Base-by-base conservation (phyloP, 1,140 invertebrate species). In the Trichogramma pretiosum region DNA sequence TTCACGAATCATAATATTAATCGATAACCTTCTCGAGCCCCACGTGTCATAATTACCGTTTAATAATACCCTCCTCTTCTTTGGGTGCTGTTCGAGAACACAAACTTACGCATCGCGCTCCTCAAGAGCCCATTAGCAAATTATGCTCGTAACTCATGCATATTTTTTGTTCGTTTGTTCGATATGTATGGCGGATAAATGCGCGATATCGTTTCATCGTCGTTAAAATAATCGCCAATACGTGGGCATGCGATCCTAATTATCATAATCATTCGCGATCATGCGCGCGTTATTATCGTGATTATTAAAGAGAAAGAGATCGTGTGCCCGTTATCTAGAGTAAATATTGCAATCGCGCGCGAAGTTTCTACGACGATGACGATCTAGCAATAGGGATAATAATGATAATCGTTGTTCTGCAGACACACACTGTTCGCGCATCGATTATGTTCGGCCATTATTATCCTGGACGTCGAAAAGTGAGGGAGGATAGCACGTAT, bases 231-330 rank as follows among this genome's bases (percentile, higher is more conserved):
- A 47, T 45, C 38, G 45, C 21, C 50, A 43, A 50, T 46, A n/a
- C 40, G 46, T 45, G 42, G 28, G 24, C 24, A 7, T 8, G 36
- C 19, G 38, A 47, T 48, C 50, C 26, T 35, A 39, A 39, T 47
- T 40, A 43, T 52, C 47, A 46, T 26, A 44, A 52, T 52, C 35
- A 50, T 42, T 50, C 49, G 46, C 42, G 43, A 46, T 40, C 23
- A 10, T 28, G 5, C 5, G 5, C 5, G 24, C 24, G 5, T 28
- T 28, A 28, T 28, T 11, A 28, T n/a, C n/a, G n/a, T n/a, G n/a
- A n/a, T n/a, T n/a, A n/a, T n/a, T n/a, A n/a, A n/a, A n/a, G n/a
- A n/a, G n/a, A n/a, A n/a, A n/a, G n/a, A n/a, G n/a, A n/a, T n/a
- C n/a, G 24, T 28, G 24, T 28, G 24, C 24, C 5, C 24, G 24